These are phyloP conservation scores for Spodoptera litura DNA, from an alignment of 1,140 invertebrate species.

Conservation along the genomic window DNA sequence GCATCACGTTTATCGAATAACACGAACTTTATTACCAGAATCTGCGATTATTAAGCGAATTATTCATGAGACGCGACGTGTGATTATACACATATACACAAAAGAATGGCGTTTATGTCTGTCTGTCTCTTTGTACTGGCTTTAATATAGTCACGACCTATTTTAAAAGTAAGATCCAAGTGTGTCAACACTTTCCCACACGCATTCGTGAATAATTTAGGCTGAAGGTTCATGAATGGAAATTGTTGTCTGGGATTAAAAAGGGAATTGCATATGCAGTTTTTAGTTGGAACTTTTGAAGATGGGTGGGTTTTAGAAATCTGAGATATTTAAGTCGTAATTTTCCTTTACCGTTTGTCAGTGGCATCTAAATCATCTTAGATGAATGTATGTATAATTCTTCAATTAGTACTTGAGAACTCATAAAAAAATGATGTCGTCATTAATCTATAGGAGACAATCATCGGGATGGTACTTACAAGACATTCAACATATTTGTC, in stretches of 20 bases:
- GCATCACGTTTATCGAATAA: constrained; percentile 42
- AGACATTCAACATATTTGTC: constrained; percentile 89
- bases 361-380: too few species aligned
- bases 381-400: too few species aligned
- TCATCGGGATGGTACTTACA: constrained; percentile 64
- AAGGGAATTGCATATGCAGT: background rate
- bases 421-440: background rate
- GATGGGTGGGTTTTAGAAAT: too few species aligned
- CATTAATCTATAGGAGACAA: background rate
- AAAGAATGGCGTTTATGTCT: constrained; percentile 38
- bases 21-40: constrained; percentile 36
- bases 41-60: constrained; percentile 43
- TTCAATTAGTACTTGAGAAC: too few species aligned
- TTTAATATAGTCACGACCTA: constrained; percentile 35
- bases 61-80: constrained; percentile 29
- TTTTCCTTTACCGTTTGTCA: too few species aligned
- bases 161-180: constrained; percentile 34
- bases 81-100: constrained; percentile 38
- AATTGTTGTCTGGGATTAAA: constrained; percentile 7
- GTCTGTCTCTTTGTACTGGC: constrained; percentile 25
- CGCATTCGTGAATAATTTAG: constrained; percentile 10
- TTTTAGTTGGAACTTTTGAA: too few species aligned
- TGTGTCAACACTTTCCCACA: constrained; percentile 30
- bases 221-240: background rate
- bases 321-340: too few species aligned